Conservation (phyloP, 2,113 vertebrate genomes). For the Myrmecophaga tridactyla region DNA sequence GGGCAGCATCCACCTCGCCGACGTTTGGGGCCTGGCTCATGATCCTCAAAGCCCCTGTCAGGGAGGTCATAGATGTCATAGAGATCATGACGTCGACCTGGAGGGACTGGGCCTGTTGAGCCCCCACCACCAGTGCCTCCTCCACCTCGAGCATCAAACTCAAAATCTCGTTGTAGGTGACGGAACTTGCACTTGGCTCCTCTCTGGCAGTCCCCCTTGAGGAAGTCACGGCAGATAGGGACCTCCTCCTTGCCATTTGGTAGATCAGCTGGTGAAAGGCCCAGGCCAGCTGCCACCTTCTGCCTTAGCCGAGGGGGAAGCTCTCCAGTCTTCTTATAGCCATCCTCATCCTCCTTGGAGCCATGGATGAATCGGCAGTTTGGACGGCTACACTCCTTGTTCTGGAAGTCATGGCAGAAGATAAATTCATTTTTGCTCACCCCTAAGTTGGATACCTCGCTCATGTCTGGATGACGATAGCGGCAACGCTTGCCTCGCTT, state of each 20-base stretch:
- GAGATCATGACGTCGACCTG: constrained; percentile 84
- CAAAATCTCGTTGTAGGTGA: constrained; percentile 93
- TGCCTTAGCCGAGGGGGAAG: constrained; percentile 92
- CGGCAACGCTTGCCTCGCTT: constrained; percentile 96
- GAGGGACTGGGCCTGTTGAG: constrained; percentile 77
- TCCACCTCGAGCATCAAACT: constrained; percentile 85
- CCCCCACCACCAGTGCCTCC: constrained; percentile 75
- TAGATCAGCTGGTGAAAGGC: constrained; percentile 93
- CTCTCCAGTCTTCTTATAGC: constrained; percentile 96
- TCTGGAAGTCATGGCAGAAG: constrained; percentile 98
- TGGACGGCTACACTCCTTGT: constrained; percentile 94
- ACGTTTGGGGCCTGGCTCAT: constrained; percentile 92
- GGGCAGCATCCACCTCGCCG: constrained; percentile 83
- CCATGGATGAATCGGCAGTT: constrained; percentile 98
- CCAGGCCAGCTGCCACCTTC: constrained; percentile 93
- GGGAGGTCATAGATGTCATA: constrained; percentile 90
- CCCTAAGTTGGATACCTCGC: constrained; percentile 94
- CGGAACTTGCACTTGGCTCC: constrained; percentile 97
- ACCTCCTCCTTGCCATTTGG: constrained; percentile 95
- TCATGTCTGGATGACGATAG: constrained; percentile 95
- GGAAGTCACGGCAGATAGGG: constrained; percentile 95
- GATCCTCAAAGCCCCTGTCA: constrained; percentile 87
- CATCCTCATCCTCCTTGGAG: constrained; percentile 97
- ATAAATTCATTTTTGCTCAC: constrained; percentile 98
- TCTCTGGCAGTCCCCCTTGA: constrained; percentile 96